These are phyloP conservation scores for Netelia fuscicornis DNA, from an alignment of 2,888 invertebrate species.

Conservation along the genomic window DNA sequence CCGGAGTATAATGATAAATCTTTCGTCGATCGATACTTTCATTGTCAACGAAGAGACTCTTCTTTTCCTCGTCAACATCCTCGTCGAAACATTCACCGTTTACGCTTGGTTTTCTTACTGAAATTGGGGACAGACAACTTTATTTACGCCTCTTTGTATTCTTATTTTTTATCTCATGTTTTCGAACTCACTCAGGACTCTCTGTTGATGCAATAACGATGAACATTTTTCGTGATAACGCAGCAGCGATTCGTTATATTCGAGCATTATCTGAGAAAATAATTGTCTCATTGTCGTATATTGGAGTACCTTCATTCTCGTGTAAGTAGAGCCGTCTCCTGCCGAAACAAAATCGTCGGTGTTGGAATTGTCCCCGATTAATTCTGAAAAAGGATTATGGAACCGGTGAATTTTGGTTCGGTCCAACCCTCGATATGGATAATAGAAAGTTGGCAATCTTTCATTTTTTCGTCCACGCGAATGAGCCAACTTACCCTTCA, in stretches of 20 bases:
- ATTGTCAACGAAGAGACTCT: conserved; percentile 86
- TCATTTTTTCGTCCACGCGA: not conserved
- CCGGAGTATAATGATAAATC: conserved; percentile 3
- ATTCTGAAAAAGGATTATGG: conserved; percentile 73
- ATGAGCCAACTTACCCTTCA: conserved; percentile 84
- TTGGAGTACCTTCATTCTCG: conserved; percentile 86
- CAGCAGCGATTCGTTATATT: conserved; percentile 86
- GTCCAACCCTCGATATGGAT: not conserved
- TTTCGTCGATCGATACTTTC: conserved; percentile 80
- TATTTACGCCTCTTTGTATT: conserved; percentile 31
- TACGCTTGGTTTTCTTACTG: conserved; percentile 79
- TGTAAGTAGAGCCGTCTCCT: conserved; percentile 76
- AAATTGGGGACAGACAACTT: conserved; percentile 60
- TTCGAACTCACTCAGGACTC: conserved; percentile 85
- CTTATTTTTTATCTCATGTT: conserved; percentile 20
- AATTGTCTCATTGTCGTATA: conserved; percentile 85
- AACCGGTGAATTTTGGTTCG: not conserved
- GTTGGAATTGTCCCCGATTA: conserved; percentile 76
- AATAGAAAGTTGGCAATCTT: too few relatives aligned
- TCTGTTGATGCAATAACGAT: conserved; percentile 86
- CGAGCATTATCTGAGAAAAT: conserved; percentile 85
- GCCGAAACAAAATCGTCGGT: conserved; percentile 75
- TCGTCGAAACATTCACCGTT: conserved; percentile 83
- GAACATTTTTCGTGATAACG: conserved; percentile 86
- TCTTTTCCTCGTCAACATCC: conserved; percentile 82